Evolutionary conservation across 1,140 invertebrate species (phyloP), one percentile per base, ranked within the genome.

Genomic region (Cotesia vestalis): DNA sequence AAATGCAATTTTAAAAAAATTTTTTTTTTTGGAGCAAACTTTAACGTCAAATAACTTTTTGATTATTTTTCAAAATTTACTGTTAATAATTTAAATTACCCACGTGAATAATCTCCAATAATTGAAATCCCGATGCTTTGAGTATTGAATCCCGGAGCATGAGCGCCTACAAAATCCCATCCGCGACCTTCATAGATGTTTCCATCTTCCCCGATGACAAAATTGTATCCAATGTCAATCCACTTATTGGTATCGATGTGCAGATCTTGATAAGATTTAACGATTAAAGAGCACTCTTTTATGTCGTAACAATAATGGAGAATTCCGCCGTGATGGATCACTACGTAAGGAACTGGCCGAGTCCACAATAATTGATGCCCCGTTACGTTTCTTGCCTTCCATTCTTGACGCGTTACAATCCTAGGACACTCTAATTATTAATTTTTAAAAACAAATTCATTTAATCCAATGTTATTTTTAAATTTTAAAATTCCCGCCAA

Each of bases 161-260:
- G 93, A 0, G 92, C 90, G 0, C 93, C 93, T 0, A 89, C 71
- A 0, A 81, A 79, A 17, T 89, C 86, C 92, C 92, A 95, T 4
- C 92, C 93, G 9, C 93, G 88, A 3, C 92, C 94, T 79, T 93
- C 92, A 77, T 91, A 92, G 0, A 89, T 87, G 12, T 88, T 88
- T 0, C 91, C 91, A 80, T 92, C 91, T 38, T 89, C 89, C 3
- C 91, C 91, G 51, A 93, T 88, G 35, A 92, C 71, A 74, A 92
- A 92, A 73, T 87, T 91, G 72, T 91, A 91, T 2, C 85, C 89
- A 12, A 92, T 93, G 78, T 95, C 94, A 78, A 85, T 88, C 92
- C 92, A 94, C 1, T 86, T 85, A 8, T 85, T 87, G 20, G 80
- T 84, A 60, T 91, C 86, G 76, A 91, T 87, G 70, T 90, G 90